These are phyloP conservation scores for Asarcornis scutulata DNA, from an alignment of 2,113 vertebrate species.

Conservation along the genomic window DNA sequence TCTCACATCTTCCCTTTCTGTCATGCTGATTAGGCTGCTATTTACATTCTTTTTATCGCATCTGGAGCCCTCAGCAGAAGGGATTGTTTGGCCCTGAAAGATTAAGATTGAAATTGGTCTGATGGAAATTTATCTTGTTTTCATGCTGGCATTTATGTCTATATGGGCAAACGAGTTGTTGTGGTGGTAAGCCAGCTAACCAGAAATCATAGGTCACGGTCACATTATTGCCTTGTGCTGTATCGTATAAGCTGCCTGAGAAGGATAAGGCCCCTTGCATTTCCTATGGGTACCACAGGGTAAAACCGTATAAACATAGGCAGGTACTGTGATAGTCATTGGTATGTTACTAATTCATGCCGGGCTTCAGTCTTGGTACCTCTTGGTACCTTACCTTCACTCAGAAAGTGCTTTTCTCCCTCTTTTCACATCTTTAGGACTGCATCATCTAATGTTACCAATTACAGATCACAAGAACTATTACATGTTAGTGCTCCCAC, in stretches of 20 bases:
- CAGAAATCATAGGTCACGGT: background rate
- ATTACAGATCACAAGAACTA: background rate
- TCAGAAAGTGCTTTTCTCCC: background rate
- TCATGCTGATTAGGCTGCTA: conserved; percentile 11
- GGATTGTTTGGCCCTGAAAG: conserved; percentile 10
- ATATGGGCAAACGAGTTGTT: background rate
- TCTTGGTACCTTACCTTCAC: background rate
- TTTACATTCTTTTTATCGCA: conserved; percentile 49
- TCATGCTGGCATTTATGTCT: background rate
- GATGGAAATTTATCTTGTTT: background rate
- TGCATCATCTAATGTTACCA: background rate
- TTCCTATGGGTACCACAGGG: background rate
- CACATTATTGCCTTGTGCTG: accelerated
- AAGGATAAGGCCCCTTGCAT: background rate
- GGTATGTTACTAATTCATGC: background rate
- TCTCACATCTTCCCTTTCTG: conserved; percentile 45
- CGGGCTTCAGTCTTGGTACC: background rate
- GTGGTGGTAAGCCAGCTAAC: background rate
- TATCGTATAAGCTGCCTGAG: background rate
- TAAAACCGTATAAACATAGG: background rate
- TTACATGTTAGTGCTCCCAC: background rate
- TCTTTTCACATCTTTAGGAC: background rate
- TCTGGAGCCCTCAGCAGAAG: conserved; percentile 27
- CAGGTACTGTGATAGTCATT: background rate
- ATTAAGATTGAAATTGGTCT: conserved; percentile 23